Percentiles rank a stretch among this genome's conserved stretches.
Conservation (phyloP, 2,888 invertebrate species). For the Erebia epiphron region DNA sequence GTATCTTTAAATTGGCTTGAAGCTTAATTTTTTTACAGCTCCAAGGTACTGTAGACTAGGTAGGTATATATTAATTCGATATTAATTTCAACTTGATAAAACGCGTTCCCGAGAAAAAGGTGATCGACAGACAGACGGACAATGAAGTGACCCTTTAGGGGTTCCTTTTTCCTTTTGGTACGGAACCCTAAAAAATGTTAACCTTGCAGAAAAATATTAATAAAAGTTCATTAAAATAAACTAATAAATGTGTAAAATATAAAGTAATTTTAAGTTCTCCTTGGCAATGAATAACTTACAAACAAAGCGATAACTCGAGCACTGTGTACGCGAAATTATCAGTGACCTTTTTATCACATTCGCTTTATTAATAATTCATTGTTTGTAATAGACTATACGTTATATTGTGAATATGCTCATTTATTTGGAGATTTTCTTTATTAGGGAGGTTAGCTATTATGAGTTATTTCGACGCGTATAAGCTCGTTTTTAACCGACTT, state of each 20-base stretch:
- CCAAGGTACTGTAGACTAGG: no score
- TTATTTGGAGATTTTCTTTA: neutral
- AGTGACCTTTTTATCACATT: constrained; percentile 17
- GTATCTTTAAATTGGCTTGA: no score
- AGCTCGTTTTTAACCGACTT: no score
- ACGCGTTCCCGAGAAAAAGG: no score
- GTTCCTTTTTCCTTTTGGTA: no score
- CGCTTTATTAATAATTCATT: constrained; percentile 13
- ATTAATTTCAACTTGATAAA: no score
- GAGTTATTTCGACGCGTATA: no score
- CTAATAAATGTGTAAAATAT: neutral
- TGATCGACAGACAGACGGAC: no score
- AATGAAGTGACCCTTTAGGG: no score
- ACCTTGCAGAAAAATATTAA: neutral
- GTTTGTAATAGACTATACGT: constrained; percentile 3
- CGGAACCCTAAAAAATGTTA: neutral
- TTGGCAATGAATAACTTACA: constrained; percentile 14
- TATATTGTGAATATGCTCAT: neutral
- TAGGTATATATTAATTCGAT: no score
- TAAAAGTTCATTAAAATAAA: neutral
- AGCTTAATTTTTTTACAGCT: no score
- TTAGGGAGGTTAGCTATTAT: no score
- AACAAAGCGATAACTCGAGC: neutral
- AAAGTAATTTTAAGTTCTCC: neutral
- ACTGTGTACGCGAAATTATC: neutral